phyloP scores from a whole-genome alignment of 2,113 vertebrate species.

The Ictalurus punctatus region DNA sequence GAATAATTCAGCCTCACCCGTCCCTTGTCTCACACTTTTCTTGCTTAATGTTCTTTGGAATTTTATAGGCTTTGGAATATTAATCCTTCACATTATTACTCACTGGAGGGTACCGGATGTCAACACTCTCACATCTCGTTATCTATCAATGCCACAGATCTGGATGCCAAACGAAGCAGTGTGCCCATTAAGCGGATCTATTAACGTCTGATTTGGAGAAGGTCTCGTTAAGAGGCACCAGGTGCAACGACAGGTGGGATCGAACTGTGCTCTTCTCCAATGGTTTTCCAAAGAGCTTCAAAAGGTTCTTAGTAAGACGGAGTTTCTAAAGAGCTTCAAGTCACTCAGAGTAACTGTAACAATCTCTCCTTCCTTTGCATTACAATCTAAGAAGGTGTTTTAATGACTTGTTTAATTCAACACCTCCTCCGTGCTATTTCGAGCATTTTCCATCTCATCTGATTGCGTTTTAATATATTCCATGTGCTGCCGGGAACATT shows the following conservation, averaged over 20 bases:
- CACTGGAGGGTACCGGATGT: constrained; percentile 38
- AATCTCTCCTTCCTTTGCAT: constrained; percentile 5
- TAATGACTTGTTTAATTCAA: constrained; percentile 52
- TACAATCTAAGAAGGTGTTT: neutral
- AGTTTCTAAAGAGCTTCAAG: neutral
- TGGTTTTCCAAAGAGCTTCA: neutral
- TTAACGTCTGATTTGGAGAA: neutral
- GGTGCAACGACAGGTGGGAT: constrained; percentile 11
- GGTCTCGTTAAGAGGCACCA: neutral
- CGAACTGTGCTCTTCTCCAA: neutral
- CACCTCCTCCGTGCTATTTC: constrained; percentile 43
- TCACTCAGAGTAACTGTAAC: neutral
- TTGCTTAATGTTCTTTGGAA: constrained; percentile 39
- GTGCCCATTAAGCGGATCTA: constrained; percentile 11
- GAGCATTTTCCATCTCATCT: neutral
- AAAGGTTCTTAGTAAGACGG: neutral
- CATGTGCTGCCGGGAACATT: constrained; percentile 29
- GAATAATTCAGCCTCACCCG: constrained; percentile 50
- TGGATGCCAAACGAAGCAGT: constrained; percentile 19
- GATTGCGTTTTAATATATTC: neutral
- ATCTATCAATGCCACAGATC: neutral
- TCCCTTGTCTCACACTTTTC: constrained; percentile 33
- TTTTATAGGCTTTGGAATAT: constrained; percentile 53
- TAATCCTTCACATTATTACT: constrained; percentile 48
- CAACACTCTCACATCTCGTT: constrained; percentile 10